Evolutionary conservation across 2,888 invertebrate species (phyloP), one percentile per base, ranked within the genome.

Genomic region (Amphipoea oculea): DNA sequence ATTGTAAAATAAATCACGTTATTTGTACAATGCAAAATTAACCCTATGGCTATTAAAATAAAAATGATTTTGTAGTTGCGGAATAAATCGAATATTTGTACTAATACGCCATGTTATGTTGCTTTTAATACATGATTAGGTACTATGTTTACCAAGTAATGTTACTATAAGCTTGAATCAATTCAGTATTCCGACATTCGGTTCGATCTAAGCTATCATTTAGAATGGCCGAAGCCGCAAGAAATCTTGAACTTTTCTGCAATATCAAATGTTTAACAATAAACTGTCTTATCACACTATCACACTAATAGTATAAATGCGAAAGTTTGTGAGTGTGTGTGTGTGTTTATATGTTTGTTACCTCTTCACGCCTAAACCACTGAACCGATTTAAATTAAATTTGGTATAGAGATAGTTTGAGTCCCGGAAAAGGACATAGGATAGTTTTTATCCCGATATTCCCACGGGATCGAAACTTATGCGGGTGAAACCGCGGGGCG

Each of bases 1-100:
- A 14, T 60, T 17, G 23, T 17, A 36, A 36, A 23, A 12, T 29
- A 23, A 42, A 42, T n/a, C 7, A 71, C 14, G 40, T 62, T 62
- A 14, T 73, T 63, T 51, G 20, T 14, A 63, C 45, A 42, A 29
- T 17, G 17, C 17, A 76, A 74, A 42, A 29, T 42, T 1, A 54
- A 17, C 17, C 17, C 7, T 23, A 63, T 7, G 0, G 0, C 0
- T 42, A 54, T 54, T 12, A 0, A 11, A 42, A 54, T 51, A 42
- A 73, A 57, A 71, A 70, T 40, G 4, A 57, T 17, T n/a, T n/a
- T 17, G 40, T 17, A 40, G 3, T 40, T 57, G n/a, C 57, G 7
- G 5, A 60, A 57, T 57, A n/a, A 54, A 70, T 45, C 45, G 45
- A 29, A 42, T 57, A 73, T 67, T 69, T 69, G n/a, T 20, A 51